Base-by-base conservation (phyloP, 2,888 invertebrate genomes). In the Phortica magna region DNA sequence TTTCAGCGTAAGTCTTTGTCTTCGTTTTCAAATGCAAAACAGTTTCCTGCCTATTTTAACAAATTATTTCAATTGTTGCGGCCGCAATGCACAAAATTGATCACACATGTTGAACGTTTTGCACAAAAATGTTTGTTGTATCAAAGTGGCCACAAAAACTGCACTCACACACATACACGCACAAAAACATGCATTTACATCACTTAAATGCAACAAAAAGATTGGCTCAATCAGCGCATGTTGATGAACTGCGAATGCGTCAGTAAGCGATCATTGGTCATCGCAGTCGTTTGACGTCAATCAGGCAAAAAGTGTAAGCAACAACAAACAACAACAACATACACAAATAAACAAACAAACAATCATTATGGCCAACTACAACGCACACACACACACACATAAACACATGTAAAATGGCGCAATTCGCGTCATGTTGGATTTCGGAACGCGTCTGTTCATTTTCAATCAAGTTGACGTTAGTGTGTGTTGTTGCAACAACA, bases 231-330 rank as follows among this genome's bases (percentile, higher is more conserved):
- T 48, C 14, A 48, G 48, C 48, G 3, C 48, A 14, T 48, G 48
- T 61, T 61, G 61, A 61, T 61, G 61, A 61, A 22, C 61, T 61
- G 61, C 61, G 19, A 61, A 61, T 61, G 61, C 19, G 22, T 48
- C 48, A 48, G 48, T 48, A 48, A 48, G 14, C 14, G 10, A 14
- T 48, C 48, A 6, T 9, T 48, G 48, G 14, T 48, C 48, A 14
- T 48, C 7, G 48, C 0, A 48, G 48, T 14, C 48, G 14, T 14
- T 48, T 48, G 9, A 48, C 48, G 48, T 48, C 48, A 48, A 14
- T 48, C 48, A 48, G 48, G 48, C 48, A 48, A 14, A 61, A 61
- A 22, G 14, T 12, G 17, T 17, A 55, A 55, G 7, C 17, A 55
- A n/a, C 55, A 14, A 55, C 55, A 22, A n/a, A 61, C 61, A 61